phyloP scores from a whole-genome alignment of 2,888 invertebrate genomes.

The Piscicola geometra region DNA sequence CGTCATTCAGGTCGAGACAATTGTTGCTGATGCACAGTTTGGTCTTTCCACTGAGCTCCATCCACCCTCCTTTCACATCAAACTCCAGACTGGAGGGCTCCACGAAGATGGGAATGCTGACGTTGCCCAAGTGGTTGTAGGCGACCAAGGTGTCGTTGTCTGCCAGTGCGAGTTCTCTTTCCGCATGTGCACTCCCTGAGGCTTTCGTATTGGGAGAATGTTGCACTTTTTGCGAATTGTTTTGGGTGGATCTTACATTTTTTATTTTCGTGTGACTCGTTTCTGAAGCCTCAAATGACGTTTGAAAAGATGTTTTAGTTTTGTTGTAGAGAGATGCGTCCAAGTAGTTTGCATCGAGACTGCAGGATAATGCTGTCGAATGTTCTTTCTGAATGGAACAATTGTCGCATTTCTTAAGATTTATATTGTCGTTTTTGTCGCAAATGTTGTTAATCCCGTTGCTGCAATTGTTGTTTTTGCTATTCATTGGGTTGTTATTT shows the following conservation, averaged over 20 bases:
- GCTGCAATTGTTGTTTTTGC: no score
- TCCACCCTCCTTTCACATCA: conserved; percentile 19
- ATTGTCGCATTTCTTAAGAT: no score
- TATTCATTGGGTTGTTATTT: no score
- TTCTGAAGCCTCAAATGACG: no score
- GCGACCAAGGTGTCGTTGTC: background rate
- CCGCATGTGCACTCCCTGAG: background rate
- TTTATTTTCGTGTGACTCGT: no score
- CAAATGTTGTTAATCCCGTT: no score
- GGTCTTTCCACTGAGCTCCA: conserved; percentile 30
- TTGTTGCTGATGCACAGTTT: conserved; percentile 34
- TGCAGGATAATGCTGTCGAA: no score
- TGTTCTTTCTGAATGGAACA: no score
- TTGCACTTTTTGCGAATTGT: background rate
- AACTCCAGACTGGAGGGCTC: conserved; percentile 36
- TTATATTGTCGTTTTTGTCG: no score
- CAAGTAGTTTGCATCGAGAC: no score
- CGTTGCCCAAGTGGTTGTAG: conserved; percentile 32
- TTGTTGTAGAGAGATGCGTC: no score
- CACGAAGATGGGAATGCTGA: conserved; percentile 39
- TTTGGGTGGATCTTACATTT: background rate
- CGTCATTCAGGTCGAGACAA: conserved; percentile 22
- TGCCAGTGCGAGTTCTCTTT: background rate
- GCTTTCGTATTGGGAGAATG: background rate
- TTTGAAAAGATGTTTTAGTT: no score